Percentiles rank a stretch among this genome's conserved stretches.
phyloP scores from a whole-genome alignment of 2,113 vertebrate species.

The Recurvirostra avosetta region DNA sequence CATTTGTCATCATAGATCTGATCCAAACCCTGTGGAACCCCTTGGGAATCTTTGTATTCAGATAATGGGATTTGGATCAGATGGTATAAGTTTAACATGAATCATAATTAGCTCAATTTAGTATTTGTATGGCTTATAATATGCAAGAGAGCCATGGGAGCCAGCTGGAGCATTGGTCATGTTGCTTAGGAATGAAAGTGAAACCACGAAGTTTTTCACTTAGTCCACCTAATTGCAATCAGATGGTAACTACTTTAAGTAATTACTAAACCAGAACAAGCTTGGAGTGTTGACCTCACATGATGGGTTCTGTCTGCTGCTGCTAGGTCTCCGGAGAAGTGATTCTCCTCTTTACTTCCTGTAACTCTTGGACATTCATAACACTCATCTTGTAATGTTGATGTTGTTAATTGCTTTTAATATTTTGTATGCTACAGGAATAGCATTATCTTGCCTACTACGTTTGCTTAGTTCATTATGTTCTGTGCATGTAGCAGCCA shows the following conservation, averaged over 20 bases:
- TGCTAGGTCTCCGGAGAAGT: background rate
- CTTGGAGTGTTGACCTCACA: background rate
- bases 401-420: background rate
- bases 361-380: background rate
- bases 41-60: background rate
- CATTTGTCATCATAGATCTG: background rate
- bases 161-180: background rate
- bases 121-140: background rate
- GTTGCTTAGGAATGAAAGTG: background rate
- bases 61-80: background rate
- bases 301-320: background rate
- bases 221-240: background rate
- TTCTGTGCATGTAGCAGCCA: background rate
- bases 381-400: background rate
- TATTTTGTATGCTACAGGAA: background rate
- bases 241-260: background rate
- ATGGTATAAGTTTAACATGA: background rate
- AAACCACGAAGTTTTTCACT: background rate
- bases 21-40: background rate
- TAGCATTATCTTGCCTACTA: background rate
- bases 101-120: background rate
- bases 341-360: background rate
- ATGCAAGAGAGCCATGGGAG: background rate
- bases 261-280: background rate
- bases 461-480: background rate